Percentiles rank a stretch among this genome's conserved stretches.
phyloP scores from a whole-genome alignment of 2,888 invertebrate species.

The Fragum whitleyi region DNA sequence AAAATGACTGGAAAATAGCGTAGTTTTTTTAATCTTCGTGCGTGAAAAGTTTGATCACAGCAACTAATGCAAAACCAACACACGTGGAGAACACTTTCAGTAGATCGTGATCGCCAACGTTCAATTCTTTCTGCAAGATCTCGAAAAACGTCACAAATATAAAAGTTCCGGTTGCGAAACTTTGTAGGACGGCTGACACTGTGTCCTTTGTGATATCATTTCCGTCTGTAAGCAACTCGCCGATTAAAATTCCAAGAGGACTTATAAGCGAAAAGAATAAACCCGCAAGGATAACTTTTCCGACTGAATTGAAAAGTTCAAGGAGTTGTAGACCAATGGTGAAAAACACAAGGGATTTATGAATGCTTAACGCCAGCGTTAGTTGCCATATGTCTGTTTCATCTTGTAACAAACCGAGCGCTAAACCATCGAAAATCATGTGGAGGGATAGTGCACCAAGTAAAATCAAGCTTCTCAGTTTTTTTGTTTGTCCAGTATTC shows the following conservation, averaged over 20 bases:
- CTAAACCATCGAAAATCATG: constrained; percentile 87
- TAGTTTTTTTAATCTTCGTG: not conserved
- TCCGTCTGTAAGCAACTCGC: constrained; percentile 6
- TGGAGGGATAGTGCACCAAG: constrained; percentile 87
- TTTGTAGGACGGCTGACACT: constrained; percentile 13
- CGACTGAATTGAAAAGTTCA: constrained; percentile 30
- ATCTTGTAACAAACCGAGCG: constrained; percentile 86
- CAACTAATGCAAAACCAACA: not conserved
- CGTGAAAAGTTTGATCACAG: not conserved
- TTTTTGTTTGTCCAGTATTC: not conserved
- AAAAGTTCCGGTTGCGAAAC: constrained; percentile 33
- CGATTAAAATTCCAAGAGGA: constrained; percentile 30
- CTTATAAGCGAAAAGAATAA: constrained; percentile 9
- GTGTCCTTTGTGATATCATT: not conserved
- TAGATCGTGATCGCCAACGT: constrained; percentile 7
- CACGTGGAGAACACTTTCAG: constrained; percentile 1
- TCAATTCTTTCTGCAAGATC: constrained; percentile 29
- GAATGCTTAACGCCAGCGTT: constrained; percentile 86
- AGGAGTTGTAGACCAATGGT: constrained; percentile 23
- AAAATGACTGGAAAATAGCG: too few species aligned
- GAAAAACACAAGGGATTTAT: constrained; percentile 87
- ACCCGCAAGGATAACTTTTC: constrained; percentile 21
- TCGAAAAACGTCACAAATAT: constrained; percentile 45
- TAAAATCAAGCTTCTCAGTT: constrained; percentile 85
- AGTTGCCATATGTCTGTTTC: constrained; percentile 78